Evolutionary conservation across 2,888 invertebrate species (phyloP).

Genomic region (Pandemis heparana): DNA sequence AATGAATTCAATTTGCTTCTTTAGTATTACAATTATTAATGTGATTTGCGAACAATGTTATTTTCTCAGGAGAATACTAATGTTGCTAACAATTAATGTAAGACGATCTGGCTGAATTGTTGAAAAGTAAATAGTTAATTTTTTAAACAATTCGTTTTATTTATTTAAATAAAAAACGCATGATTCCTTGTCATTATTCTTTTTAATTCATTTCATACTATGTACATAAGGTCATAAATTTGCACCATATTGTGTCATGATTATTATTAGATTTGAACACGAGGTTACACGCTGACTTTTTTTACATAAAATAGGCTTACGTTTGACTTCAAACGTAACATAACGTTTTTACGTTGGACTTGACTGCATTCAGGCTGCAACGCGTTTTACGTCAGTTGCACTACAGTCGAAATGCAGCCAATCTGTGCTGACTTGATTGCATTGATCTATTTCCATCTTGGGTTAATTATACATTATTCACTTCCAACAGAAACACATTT

Average conservation of each 20-base stretch:
- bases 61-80: background rate
- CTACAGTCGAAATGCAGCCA: background rate
- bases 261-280: background rate
- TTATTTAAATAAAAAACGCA: slow-evolving; percentile 14
- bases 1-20: background rate
- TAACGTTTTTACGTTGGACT: too few species aligned
- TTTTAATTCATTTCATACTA: slow-evolving; percentile 5
- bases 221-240: background rate
- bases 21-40: background rate
- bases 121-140: slow-evolving; percentile 28
- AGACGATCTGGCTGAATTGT: slow-evolving; percentile 21
- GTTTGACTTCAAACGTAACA: too few species aligned
- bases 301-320: too few species aligned
- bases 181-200: background rate
- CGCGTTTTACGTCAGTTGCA: background rate
- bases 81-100: slow-evolving; percentile 10
- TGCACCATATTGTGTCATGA: background rate
- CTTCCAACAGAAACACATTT: background rate
- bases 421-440: background rate
- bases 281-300: too few species aligned
- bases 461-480: background rate
- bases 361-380: too few species aligned
- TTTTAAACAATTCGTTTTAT: slow-evolving; percentile 16
- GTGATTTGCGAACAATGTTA: background rate
- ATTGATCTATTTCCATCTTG: background rate